Evolutionary conservation across 1,140 invertebrate species (phyloP), one percentile per base, ranked within the genome.

Genomic region (Leptinotarsa undecemlineata): DNA sequence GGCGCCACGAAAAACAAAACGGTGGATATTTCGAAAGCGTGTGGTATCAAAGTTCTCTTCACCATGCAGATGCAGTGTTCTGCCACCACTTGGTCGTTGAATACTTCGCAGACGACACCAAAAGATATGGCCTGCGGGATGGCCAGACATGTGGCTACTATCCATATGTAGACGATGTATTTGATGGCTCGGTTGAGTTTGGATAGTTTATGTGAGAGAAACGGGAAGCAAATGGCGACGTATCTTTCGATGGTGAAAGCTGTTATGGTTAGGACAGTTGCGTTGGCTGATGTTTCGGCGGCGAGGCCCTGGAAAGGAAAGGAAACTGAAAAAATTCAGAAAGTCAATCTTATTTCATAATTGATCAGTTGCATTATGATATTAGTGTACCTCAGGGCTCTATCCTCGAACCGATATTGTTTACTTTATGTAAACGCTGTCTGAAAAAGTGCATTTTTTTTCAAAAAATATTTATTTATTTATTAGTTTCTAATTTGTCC

Each of bases 181-280:
- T 91, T 90, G 1, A 94, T 87, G 0, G 91, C 92, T 68, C 93
- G 85, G 13, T 90, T 92, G 3, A 93, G 83, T 71, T 93, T 94
- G 0, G 93, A 94, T 88, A 96, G 92, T 2, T 93, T 95, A 82
- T 97, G 95, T 0, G 94, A 92, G 79, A 94, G 87, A 77, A 98
- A 93, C 1, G 96, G 96, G 84, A 97, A 93, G 85, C 96, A 98
- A 77, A 98, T 98, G 17, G 96, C 96, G 20, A 98, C 90, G 85
- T 98, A 99, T 66, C 97, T 88, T 84, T 99, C 97, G 5, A 97
- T 90, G 0, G 97, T 98, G 86, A 99, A 99, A 3, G 95, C 94
- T 0, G 94, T 95, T 66, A 97, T 97, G 8, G 94, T 96, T 63
- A 98, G 87, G 0, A 98, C 94, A 1, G 96, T 97, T 0, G 96